Percentiles rank a stretch among this genome's conserved stretches.
These are phyloP conservation scores for Gastracanthus pulcherrimus DNA, from an alignment of 2,888 invertebrate genomes.

Conservation along the genomic window DNA sequence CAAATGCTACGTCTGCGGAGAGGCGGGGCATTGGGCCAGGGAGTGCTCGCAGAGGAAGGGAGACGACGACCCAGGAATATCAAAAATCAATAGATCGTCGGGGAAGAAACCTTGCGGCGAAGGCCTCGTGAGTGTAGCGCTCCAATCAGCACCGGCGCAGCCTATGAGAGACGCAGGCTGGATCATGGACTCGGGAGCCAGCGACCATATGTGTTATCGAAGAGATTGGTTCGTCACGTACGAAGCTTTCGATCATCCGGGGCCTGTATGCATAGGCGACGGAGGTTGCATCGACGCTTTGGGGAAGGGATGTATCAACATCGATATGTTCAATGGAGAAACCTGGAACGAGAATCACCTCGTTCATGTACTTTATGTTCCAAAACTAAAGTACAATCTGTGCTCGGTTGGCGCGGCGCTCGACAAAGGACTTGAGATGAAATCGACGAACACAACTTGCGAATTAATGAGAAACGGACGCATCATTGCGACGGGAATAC, in stretches of 20 bases:
- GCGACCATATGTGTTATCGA: constrained; percentile 50
- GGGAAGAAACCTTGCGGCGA: not conserved
- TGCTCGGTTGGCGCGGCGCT: constrained; percentile 38
- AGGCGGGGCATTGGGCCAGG: not conserved
- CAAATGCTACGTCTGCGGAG: not conserved
- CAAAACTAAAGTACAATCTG: constrained; percentile 46
- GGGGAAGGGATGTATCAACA: constrained; percentile 47
- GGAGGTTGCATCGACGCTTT: not conserved
- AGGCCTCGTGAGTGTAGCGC: not conserved
- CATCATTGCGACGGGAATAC: constrained; percentile 41
- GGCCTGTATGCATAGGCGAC: constrained; percentile 3
- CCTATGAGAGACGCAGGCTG: not conserved
- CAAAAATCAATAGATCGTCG: not conserved
- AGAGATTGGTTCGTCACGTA: constrained; percentile 43
- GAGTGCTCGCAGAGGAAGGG: no score
- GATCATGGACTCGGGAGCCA: constrained; percentile 44
- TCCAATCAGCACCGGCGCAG: not conserved
- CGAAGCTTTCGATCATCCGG: not conserved
- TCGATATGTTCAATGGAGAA: constrained; percentile 35
- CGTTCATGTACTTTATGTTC: constrained; percentile 46
- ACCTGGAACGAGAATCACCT: not conserved
- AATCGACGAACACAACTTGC: not conserved
- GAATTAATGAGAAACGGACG: constrained; percentile 12
- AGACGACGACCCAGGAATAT: no score
- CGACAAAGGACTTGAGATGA: constrained; percentile 37